These are phyloP conservation scores for Cotesia chilonis DNA, from an alignment of 1,140 invertebrate species.

Conservation along the genomic window DNA sequence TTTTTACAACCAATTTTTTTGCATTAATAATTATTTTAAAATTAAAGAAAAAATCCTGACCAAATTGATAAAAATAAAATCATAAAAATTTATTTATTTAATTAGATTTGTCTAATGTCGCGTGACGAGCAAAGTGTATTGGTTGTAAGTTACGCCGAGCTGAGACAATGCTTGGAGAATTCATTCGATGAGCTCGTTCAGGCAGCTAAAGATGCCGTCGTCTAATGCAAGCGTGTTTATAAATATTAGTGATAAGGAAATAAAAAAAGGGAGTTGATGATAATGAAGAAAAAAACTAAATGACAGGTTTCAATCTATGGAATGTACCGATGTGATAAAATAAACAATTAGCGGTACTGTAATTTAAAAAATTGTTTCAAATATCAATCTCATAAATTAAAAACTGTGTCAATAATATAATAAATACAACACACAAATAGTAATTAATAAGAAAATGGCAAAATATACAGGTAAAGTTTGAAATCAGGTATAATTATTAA, in stretches of 20 bases:
- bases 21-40: too few relatives aligned
- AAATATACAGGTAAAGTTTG: not conserved
- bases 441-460: constrained; percentile 24
- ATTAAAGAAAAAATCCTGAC: too few relatives aligned
- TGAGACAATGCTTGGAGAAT: constrained; percentile 93
- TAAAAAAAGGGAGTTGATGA: too few relatives aligned
- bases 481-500: too few relatives aligned
- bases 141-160: constrained; percentile 92
- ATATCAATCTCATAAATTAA: constrained; percentile 37
- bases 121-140: constrained; percentile 95
- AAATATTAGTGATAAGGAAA: too few relatives aligned
- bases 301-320: constrained; percentile 15
- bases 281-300: constrained; percentile 41
- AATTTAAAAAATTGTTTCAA: constrained; percentile 46
- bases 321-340: constrained; percentile 62
- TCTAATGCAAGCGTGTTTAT: too few relatives aligned
- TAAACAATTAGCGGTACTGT: constrained; percentile 61
- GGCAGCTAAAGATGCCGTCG: constrained; percentile 64
- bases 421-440: constrained; percentile 29
- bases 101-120: constrained; percentile 92
- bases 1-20: not conserved
- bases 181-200: constrained; percentile 86
- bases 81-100: too few relatives aligned
- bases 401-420: constrained; percentile 36
- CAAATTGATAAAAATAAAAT: too few relatives aligned